Conservation (phyloP, 2,888 invertebrate genomes). For the Standfussiana lucernea region DNA sequence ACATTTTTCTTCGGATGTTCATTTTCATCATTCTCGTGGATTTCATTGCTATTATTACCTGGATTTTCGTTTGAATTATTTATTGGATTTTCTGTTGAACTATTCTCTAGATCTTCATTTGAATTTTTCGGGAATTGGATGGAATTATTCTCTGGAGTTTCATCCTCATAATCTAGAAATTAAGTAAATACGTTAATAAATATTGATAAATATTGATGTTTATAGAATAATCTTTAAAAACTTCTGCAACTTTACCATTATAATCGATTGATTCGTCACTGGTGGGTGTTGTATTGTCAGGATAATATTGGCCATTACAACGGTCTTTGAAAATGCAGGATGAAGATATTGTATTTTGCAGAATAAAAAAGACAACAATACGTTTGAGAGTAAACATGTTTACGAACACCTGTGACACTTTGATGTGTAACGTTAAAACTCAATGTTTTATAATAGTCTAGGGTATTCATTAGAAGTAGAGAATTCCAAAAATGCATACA, state of each 20-base stretch:
- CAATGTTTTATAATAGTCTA: conserved; percentile 33
- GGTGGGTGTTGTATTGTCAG: not conserved
- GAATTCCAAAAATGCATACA: conserved; percentile 29
- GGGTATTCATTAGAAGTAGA: not conserved
- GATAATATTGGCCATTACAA: not conserved
- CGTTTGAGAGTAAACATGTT: conserved; percentile 44
- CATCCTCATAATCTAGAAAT: not conserved
- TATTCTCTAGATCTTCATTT: no score
- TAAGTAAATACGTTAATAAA: conserved; percentile 8
- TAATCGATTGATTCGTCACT: not conserved
- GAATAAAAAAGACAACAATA: conserved; percentile 29
- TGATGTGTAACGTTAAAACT: not conserved
- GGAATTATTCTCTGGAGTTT: not conserved
- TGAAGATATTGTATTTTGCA: conserved; percentile 11
- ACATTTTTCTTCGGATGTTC: not conserved
- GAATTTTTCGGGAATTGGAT: not conserved
- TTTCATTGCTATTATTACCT: not conserved
- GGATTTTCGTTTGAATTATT: not conserved
- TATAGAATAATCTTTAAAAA: not conserved
- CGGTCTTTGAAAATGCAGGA: not conserved
- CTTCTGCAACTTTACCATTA: conserved; percentile 5
- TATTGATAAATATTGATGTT: conserved; percentile 2
- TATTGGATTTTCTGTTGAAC: not conserved
- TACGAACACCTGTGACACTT: conserved; percentile 13
- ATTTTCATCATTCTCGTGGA: not conserved